Evolutionary conservation across 2,113 vertebrate species (phyloP), one percentile per base, ranked within the genome.

Genomic region (Eurystomus gularis): DNA sequence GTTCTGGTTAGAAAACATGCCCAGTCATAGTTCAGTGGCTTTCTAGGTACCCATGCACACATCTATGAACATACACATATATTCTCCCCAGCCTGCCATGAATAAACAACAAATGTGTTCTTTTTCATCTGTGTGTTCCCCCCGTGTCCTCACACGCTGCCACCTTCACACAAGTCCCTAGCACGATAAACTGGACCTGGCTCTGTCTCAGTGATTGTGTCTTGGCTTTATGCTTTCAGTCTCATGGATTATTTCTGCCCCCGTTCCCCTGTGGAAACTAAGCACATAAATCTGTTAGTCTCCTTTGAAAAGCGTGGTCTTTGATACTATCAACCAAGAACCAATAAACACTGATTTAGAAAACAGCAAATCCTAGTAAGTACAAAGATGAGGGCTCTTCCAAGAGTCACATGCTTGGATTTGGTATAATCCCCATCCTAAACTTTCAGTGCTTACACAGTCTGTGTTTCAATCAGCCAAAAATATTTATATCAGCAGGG

Each of bases 121-220:
- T 81, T 7, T 8, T 49, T 1, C 28, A 19, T 20, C 19, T 58
- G 1, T 0, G 2, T 40, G 10, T 39, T 17, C 52, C 14, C 23
- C 42, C 42, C 42, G 42, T 42, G 42, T 42, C 42, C 16, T 52
- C 13, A 3, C 52, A 61, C 19, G 4, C n/a, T 39, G 24, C 39
- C 2, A 1, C 71, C 71, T 44, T 44, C 55, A 66, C 37, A 35
- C 5, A 2, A 7, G 5, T 26, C 52, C 19, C 35, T 33, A 17
- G 26, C 3, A 1, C 4, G 33, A 39, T 14, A 24, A 70, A n/a
- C 13, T 46, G 44, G 17, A 39, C 9, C 4, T 52, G 39, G 23
- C 26, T 60, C 33, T 8, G 10, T 23, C 40, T 70, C 2, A 0
- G 14, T 44, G 25, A 23, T 64, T 60, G 39, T 82, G 44, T 44